These are phyloP conservation scores for Alectoris magna DNA, from an alignment of 2,797 vertebrate genomes.

Conservation along the genomic window DNA sequence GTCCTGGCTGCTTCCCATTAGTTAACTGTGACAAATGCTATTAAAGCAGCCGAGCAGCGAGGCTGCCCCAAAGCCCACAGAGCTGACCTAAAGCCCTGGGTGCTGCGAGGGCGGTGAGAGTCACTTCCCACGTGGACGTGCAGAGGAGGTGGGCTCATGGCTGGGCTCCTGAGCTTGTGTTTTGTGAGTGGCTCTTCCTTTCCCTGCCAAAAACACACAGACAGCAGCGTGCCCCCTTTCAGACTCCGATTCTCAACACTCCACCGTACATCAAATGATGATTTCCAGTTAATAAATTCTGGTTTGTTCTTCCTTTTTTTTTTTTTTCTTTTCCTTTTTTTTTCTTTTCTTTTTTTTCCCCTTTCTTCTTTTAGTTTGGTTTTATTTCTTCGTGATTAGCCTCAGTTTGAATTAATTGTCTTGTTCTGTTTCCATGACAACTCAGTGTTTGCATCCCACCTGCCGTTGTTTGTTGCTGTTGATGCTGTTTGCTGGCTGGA, in stretches of 20 bases:
- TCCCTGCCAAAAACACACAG: background rate
- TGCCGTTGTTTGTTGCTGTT: conserved; percentile 78
- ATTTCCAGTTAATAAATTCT: conserved; percentile 59
- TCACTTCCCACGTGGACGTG: background rate
- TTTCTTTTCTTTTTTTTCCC: background rate
- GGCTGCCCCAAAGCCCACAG: background rate
- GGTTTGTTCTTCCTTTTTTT: conserved; percentile 12
- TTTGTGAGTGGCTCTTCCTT: conserved; percentile 62
- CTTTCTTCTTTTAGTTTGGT: conserved; percentile 34
- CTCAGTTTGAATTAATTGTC: conserved; percentile 72
- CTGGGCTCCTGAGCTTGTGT: conserved; percentile 60
- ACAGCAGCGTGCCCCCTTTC: conserved; percentile 68
- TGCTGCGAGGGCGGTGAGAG: background rate
- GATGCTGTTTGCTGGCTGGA: conserved; percentile 82
- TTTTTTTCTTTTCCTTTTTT: background rate
- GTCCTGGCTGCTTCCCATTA: background rate
- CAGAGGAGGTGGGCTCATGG: background rate
- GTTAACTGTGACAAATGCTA: background rate
- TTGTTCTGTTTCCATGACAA: conserved; percentile 84
- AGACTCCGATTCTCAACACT: conserved; percentile 82
- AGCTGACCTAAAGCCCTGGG: background rate
- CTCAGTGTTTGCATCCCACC: conserved; percentile 83
- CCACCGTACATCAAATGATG: conserved; percentile 65
- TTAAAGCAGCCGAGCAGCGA: rapidly evolving
- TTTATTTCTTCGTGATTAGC: conserved; percentile 76